Evolutionary conservation across 2,797 vertebrate genomes (phyloP).

Genomic region (Todus mexicanus): DNA sequence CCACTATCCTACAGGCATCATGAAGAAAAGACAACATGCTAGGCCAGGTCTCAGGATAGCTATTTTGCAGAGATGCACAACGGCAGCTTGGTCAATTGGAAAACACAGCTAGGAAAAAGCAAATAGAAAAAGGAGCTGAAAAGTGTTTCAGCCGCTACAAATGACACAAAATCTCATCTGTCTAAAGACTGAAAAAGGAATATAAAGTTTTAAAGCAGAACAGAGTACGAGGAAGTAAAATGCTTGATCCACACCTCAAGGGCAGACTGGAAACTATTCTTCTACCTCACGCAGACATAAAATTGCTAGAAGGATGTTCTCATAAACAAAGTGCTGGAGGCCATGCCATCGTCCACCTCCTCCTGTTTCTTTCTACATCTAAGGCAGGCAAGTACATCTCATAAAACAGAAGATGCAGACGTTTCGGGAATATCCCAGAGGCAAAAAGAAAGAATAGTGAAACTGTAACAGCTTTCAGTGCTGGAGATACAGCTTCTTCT

Average conservation of each 20-base stretch:
- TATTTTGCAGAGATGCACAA: background rate
- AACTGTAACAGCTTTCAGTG: constrained; percentile 46
- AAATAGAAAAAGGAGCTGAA: background rate
- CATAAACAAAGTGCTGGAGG: constrained; percentile 69
- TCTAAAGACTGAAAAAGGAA: constrained; percentile 15
- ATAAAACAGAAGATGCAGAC: constrained; percentile 48
- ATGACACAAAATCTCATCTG: background rate
- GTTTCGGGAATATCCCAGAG: constrained; percentile 61
- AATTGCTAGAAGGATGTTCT: constrained; percentile 63
- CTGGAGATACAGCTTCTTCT: constrained; percentile 31
- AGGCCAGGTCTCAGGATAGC: background rate
- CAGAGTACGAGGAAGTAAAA: constrained; percentile 18
- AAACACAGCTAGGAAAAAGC: background rate
- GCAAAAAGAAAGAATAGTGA: constrained; percentile 50
- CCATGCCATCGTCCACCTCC: constrained; percentile 48
- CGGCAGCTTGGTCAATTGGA: background rate
- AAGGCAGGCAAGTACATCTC: constrained; percentile 46
- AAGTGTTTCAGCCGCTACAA: background rate
- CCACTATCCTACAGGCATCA: background rate
- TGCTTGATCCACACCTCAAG: constrained; percentile 65
- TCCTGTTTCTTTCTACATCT: constrained; percentile 51
- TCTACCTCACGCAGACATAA: constrained; percentile 46
- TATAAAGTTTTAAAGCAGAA: constrained; percentile 6
- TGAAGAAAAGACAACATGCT: background rate
- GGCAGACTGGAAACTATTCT: constrained; percentile 47